A percentile compares a stretch with the other conserved stretches of the same genome.
Conservation (phyloP, 1,140 invertebrate species). For the Drosophila albomicans region DNA sequence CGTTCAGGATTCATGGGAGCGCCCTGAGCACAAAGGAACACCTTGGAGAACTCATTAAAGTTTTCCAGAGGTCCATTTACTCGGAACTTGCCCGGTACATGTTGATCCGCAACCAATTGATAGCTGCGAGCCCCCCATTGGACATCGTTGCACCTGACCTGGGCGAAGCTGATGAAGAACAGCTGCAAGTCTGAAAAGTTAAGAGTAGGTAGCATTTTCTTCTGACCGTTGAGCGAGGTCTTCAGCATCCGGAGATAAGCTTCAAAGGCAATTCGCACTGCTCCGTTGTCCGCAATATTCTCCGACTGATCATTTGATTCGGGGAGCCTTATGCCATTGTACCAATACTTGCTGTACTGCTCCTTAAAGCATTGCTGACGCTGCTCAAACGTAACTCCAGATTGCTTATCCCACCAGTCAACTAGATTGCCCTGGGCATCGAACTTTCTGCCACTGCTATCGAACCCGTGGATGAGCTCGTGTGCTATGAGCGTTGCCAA, state of each 20-base stretch:
- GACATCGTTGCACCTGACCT: slow-evolving; percentile 83
- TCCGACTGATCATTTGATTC: slow-evolving; percentile 83
- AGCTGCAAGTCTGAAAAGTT: slow-evolving; percentile 88
- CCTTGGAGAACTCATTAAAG: slow-evolving; percentile 87
- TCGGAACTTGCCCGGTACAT: slow-evolving; percentile 86
- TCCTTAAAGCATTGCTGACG: slow-evolving; percentile 63
- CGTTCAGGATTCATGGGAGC: slow-evolving; percentile 88
- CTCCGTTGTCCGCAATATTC: slow-evolving; percentile 90
- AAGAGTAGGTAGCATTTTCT: slow-evolving; percentile 85
- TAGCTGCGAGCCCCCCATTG: slow-evolving; percentile 14
- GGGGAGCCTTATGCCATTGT: slow-evolving; percentile 47
- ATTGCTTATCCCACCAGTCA: slow-evolving; percentile 75
- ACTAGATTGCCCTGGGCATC: slow-evolving; percentile 91
- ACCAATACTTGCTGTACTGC: slow-evolving; percentile 68
- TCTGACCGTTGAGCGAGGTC: slow-evolving; percentile 30
- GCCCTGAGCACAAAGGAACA: slow-evolving; percentile 87
- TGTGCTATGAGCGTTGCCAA: slow-evolving; percentile 89
- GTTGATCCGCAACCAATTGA: slow-evolving; percentile 84
- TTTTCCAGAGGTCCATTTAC: slow-evolving; percentile 90
- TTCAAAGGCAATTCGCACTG: slow-evolving; percentile 87
- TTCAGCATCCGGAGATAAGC: slow-evolving; percentile 87
- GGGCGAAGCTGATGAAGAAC: slow-evolving; percentile 91
- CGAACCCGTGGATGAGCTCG: slow-evolving; percentile 89
- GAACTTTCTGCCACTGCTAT: slow-evolving; percentile 91
- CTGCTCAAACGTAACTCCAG: slow-evolving; percentile 46